phyloP scores from a whole-genome alignment of 2,797 vertebrate genomes.

The Chelmon rostratus region DNA sequence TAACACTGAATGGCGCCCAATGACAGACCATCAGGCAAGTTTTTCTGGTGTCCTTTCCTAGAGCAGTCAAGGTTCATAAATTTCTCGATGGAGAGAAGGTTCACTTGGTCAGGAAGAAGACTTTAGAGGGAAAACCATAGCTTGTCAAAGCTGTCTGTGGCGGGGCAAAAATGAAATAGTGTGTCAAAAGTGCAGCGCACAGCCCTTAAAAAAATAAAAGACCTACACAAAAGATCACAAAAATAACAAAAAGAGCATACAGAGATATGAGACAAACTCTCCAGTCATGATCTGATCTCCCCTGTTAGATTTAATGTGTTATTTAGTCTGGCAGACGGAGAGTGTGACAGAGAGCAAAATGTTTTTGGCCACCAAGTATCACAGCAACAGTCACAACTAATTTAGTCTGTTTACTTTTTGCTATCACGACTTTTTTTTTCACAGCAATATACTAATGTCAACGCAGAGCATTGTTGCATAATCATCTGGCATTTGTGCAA shows the following conservation, averaged over 20 bases:
- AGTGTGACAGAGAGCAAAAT: neutral
- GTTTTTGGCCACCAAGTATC: conserved; percentile 8
- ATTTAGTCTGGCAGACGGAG: conserved; percentile 1
- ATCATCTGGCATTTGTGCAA: conserved; percentile 23
- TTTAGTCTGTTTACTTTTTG: conserved; percentile 24
- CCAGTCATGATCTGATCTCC: neutral
- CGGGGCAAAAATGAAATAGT: conserved; percentile 21
- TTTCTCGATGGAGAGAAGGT: conserved; percentile 56
- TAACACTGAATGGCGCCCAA: conserved; percentile 31
- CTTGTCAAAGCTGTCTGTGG: conserved; percentile 23
- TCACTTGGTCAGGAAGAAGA: conserved; percentile 57
- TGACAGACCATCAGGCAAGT: conserved; percentile 46
- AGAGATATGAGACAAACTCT: conserved; percentile 10
- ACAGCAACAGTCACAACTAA: neutral
- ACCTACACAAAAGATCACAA: neutral
- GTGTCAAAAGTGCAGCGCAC: conserved; percentile 11
- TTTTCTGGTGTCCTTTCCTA: conserved; percentile 50
- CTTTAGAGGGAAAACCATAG: conserved; percentile 28
- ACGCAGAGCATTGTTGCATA: conserved; percentile 6
- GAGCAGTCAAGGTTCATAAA: conserved; percentile 63
- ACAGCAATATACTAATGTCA: conserved; percentile 10
- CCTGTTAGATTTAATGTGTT: conserved; percentile 12
- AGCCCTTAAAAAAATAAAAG: conserved; percentile 12
- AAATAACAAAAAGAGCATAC: conserved; percentile 11
- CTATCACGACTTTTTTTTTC: neutral